These are phyloP conservation scores for Drosophila lutescens DNA, from an alignment of 2,888 invertebrate species.

Conservation along the genomic window DNA sequence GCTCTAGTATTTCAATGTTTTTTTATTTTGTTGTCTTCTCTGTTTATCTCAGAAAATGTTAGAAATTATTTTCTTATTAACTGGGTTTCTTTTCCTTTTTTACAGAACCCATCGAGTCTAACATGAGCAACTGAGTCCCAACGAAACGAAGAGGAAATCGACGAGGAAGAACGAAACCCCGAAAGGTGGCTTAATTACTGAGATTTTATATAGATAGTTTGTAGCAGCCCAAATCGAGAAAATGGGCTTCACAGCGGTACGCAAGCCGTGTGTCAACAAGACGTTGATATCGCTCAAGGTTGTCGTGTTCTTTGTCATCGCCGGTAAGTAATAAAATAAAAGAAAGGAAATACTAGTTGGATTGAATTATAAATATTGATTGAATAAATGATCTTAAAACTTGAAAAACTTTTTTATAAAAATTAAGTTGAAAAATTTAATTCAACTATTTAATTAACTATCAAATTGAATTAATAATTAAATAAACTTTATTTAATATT, in stretches of 20 bases:
- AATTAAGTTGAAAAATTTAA: no score
- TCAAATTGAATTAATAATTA: no score
- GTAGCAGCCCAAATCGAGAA: conserved; percentile 28
- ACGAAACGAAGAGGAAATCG: conserved; percentile 30
- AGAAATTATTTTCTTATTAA: neutral
- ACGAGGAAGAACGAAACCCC: conserved; percentile 20
- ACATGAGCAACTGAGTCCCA: conserved; percentile 36
- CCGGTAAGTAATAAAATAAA: conserved; percentile 85
- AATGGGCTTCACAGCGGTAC: conserved; percentile 79
- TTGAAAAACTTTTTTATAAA: no score
- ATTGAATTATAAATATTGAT: no score
- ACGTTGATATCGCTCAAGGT: conserved; percentile 92
- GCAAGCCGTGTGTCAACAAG: conserved; percentile 86
- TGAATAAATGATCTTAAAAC: no score
- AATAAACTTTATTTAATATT: neutral
- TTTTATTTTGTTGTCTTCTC: neutral
- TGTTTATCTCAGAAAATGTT: neutral
- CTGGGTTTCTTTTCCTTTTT: neutral
- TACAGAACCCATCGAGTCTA: conserved; percentile 37
- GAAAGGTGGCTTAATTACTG: conserved; percentile 30
- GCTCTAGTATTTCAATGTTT: conserved; percentile 24
- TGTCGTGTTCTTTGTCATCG: conserved; percentile 92
- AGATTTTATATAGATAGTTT: conserved; percentile 37
- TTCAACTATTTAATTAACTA: no score
- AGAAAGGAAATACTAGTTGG: neutral